Conservation (phyloP, 2,888 invertebrate genomes). For the Campoletis raptor region DNA sequence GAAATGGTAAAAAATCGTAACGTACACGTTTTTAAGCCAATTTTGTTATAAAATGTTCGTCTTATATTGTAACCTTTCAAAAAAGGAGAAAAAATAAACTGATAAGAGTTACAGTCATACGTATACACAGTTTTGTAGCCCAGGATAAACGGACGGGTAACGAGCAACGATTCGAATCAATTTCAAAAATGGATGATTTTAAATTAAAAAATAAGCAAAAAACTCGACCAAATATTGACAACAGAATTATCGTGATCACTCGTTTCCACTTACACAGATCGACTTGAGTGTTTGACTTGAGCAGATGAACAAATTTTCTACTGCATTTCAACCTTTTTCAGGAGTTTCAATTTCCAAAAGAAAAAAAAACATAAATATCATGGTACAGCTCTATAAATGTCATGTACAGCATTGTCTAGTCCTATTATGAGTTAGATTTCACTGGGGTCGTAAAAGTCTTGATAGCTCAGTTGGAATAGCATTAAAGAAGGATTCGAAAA, state of each 20-base stretch:
- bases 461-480: background rate
- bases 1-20: background rate
- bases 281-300: too few species aligned
- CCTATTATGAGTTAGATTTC: background rate
- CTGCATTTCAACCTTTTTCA: background rate
- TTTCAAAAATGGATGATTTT: too few species aligned
- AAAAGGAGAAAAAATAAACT: conserved; percentile 74
- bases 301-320: background rate
- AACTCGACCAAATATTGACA: too few species aligned
- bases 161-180: background rate
- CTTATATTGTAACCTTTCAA: conserved; percentile 84
- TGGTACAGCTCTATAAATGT: background rate
- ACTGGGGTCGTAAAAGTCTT: background rate
- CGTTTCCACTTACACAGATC: too few species aligned
- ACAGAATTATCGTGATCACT: too few species aligned
- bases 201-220: too few species aligned
- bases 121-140: conserved; percentile 81
- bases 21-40: background rate
- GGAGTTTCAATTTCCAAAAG: background rate
- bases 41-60: conserved; percentile 83
- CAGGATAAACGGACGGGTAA: background rate
- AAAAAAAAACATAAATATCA: background rate
- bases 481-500: background rate
- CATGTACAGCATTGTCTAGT: background rate
- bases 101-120: conserved; percentile 79